Percentiles rank a stretch among this genome's conserved stretches.
Evolutionary conservation across 1,140 invertebrate genomes (phyloP).

Genomic region (Lysiphlebus fabarum): DNA sequence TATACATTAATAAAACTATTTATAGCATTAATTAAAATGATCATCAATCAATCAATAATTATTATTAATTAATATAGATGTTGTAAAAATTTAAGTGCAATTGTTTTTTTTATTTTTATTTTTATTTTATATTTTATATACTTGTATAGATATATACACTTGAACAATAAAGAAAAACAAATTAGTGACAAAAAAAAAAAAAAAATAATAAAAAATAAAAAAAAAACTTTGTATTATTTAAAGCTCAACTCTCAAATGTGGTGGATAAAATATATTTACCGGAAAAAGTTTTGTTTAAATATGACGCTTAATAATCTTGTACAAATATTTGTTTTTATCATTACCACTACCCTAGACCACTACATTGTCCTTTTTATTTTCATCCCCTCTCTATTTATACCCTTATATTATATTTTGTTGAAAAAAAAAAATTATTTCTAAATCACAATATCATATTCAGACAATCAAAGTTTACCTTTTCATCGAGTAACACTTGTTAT

Average conservation of each 20-base stretch:
- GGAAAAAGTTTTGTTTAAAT: conserved; percentile 10
- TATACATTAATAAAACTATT: not conserved
- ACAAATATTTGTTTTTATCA: conserved; percentile 25
- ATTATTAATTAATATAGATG: conserved; percentile 14
- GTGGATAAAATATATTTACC: conserved; percentile 14
- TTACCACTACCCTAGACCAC: conserved; percentile 11
- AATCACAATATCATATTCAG: not conserved
- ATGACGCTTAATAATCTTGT: conserved; percentile 14
- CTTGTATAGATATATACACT: conserved; percentile 3
- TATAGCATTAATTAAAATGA: conserved; percentile 1
- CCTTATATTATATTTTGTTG: too few relatives aligned
- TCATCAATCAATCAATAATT: conserved; percentile 7
- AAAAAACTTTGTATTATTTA: conserved; percentile 3
- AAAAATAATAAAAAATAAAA: conserved; percentile 18
- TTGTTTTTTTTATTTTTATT: not conserved
- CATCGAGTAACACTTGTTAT: conserved; percentile 4
- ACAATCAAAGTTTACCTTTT: conserved; percentile 13
- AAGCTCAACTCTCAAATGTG: not conserved
- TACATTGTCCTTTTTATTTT: conserved; percentile 2
- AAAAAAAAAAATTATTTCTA: too few relatives aligned
- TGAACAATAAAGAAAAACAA: conserved; percentile 7
- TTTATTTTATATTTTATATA: conserved; percentile 22
- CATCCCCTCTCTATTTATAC: not conserved
- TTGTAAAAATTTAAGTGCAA: conserved; percentile 1
- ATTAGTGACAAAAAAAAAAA: not conserved